phyloP scores from a whole-genome alignment of 2,113 vertebrate genomes.

The Piaya cayana region DNA sequence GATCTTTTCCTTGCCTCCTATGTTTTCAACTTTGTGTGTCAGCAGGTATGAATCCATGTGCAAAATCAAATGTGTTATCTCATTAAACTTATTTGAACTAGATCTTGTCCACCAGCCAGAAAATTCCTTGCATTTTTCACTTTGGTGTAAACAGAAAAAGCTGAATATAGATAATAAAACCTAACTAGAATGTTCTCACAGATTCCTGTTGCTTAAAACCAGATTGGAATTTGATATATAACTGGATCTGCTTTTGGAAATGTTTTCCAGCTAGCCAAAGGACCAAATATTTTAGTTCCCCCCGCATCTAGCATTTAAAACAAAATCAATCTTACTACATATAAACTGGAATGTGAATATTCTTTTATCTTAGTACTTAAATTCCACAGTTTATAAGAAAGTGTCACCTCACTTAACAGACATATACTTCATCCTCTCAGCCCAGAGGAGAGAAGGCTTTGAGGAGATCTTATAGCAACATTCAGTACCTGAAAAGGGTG shows the following conservation, averaged over 20 bases:
- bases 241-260: neutral
- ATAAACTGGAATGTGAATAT: neutral
- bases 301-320: neutral
- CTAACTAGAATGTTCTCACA: neutral
- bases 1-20: neutral
- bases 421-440: neutral
- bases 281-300: neutral
- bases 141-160: conserved; percentile 16
- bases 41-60: neutral
- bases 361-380: neutral
- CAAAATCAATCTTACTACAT: conserved; percentile 28
- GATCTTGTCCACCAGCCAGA: neutral
- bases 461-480: too few species aligned
- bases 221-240: neutral
- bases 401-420: neutral
- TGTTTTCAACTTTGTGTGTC: neutral
- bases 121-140: conserved; percentile 73
- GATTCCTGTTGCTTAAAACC: conserved; percentile 8
- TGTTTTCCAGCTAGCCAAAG: neutral
- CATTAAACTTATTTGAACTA: conserved; percentile 16
- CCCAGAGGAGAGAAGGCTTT: too few species aligned
- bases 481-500: too few species aligned
- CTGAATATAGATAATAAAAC: conserved; percentile 33
- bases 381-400: neutral
- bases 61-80: conserved; percentile 20